A percentile compares a stretch with the other conserved stretches of the same genome.
Evolutionary conservation across 2,797 vertebrate genomes (phyloP).

Genomic region (Sandelia bainsii): DNA sequence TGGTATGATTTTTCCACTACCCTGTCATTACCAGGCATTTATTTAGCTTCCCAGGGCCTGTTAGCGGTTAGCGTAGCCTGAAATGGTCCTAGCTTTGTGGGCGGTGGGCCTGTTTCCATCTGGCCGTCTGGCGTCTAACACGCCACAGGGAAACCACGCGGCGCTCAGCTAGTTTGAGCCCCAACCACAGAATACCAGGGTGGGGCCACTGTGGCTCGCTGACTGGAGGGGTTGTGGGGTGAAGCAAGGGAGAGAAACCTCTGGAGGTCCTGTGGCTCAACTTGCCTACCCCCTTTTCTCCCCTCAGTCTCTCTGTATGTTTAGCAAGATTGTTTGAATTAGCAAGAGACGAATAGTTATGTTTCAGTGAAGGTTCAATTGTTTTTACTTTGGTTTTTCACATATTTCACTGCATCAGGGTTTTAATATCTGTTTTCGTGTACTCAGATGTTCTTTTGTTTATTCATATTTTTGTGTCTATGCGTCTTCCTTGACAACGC

Average conservation of each 20-base stretch:
- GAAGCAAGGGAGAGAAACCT: constrained; percentile 30
- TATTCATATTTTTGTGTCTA: neutral
- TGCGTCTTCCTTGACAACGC: too few relatives aligned
- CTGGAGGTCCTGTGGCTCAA: constrained; percentile 35
- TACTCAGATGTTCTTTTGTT: neutral
- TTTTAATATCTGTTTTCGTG: neutral
- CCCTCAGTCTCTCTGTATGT: neutral
- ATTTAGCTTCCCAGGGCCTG: constrained; percentile 80
- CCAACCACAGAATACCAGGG: constrained; percentile 81
- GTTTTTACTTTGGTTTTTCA: constrained; percentile 13
- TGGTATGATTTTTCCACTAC: constrained; percentile 58
- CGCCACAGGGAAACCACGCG: constrained; percentile 75
- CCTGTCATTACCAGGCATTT: constrained; percentile 77
- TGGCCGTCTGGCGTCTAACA: constrained; percentile 80
- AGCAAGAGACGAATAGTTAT: constrained; percentile 1
- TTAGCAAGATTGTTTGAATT: constrained; percentile 34
- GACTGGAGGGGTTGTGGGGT: constrained; percentile 32
- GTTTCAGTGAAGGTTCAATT: constrained; percentile 12
- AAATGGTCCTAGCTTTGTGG: constrained; percentile 74
- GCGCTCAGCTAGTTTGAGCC: constrained; percentile 60
- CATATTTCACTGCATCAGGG: neutral
- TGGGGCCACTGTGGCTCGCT: constrained; percentile 66
- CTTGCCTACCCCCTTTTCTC: constrained; percentile 25
- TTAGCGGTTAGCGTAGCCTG: constrained; percentile 71
- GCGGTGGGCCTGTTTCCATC: constrained; percentile 77